Evolutionary conservation across 2,797 vertebrate genomes (phyloP).

Genomic region (Aldrovandia affinis): DNA sequence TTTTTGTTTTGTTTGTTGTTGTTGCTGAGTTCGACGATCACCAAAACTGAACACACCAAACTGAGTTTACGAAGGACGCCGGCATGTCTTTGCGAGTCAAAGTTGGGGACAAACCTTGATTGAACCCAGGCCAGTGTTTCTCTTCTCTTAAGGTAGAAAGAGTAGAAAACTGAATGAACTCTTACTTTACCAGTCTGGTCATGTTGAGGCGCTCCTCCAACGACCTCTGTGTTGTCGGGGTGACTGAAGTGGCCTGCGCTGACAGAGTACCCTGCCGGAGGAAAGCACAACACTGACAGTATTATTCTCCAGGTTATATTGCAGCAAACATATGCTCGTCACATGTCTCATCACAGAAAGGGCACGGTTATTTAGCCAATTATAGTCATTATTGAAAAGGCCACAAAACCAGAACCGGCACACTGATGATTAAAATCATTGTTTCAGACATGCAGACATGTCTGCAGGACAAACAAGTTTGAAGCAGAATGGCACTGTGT

Average conservation of each 20-base stretch:
- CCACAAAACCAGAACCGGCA: neutral
- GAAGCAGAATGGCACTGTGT: neutral
- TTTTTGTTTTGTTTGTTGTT: too few relatives aligned
- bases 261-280: constrained; percentile 86
- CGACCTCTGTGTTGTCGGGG: constrained; percentile 75
- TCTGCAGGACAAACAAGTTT: neutral
- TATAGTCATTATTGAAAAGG: neutral
- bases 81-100: neutral
- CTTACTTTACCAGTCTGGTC: constrained; percentile 94
- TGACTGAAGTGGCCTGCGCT: constrained; percentile 87
- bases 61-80: neutral
- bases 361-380: neutral
- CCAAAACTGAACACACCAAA: neutral
- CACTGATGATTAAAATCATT: constrained; percentile 7
- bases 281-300: neutral
- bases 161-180: constrained; percentile 35
- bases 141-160: neutral
- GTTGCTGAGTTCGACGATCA: neutral
- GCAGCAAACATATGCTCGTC: too few relatives aligned
- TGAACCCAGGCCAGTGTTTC: neutral
- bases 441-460: neutral
- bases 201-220: constrained; percentile 93
- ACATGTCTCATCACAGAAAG: neutral
- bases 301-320: neutral
- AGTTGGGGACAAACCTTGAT: neutral